Evolutionary conservation across 2,888 invertebrate species (phyloP), one percentile per base, ranked within the genome.

Genomic region (Resseliella maxima): DNA sequence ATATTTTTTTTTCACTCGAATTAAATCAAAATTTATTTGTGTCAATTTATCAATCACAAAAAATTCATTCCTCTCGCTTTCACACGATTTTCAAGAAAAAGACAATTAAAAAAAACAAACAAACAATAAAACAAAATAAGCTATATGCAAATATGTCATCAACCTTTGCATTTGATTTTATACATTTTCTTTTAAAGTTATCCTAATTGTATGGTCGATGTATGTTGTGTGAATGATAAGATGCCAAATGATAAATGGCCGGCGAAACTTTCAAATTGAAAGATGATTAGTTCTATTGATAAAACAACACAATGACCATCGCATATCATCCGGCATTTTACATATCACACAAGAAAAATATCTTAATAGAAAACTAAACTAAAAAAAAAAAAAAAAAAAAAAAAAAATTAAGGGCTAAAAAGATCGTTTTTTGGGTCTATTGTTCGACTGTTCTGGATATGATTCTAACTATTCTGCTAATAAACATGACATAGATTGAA

Each of bases 121-220:
- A 59, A 24, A 72, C 72, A 72, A 72, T 31, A 72, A 31, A 72
- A 72, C 31, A 31, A 72, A 72, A 72, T 72, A 72, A 72, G 31
- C 72, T 72, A 31, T 31, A 72, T 18, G 72, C 31, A 72, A 15
- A 72, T 50, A 8, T 41, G 12, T 59, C 24, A 72, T 31, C 15
- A 72, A 72, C 27, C 31, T 31, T 31, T 35, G 35, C 59, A 59
- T 24, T 59, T 59, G 24, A 59, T 59, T n/a, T 50, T 50, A 59
- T 24, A 59, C 24, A 24, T 31, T 12, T 72, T 72, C 2, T 72
- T 31, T 72, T 15, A 31, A 35, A 24, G 15, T 50, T 50, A 3
- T 59, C 59, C 59, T 59, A 59, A 59, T 59, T 59, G n/a, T 59
- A 59, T 59, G 24, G 59, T 59, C 59, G 10, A 59, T 59, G n/a